Conservation (phyloP, 2,888 invertebrate species). For the Leptopterna dolabrata region DNA sequence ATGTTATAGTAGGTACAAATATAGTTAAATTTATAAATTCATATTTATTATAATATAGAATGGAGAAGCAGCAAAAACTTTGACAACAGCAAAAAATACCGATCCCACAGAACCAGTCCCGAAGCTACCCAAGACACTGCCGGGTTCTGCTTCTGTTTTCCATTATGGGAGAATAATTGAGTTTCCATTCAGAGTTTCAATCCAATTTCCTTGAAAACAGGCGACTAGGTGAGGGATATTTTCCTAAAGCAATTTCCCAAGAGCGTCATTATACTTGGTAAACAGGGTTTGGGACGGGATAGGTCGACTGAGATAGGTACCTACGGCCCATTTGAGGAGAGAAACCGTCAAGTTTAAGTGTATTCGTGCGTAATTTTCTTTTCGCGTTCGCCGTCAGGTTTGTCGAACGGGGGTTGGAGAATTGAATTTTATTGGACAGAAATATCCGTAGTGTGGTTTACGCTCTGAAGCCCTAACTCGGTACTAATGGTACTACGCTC, state of each 20-base stretch:
- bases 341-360: conserved; percentile 23
- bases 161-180: conserved; percentile 53
- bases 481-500: too few species aligned
- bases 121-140: conserved; percentile 25
- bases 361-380: conserved; percentile 25
- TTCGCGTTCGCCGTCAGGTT: neutral
- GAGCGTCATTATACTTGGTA: conserved; percentile 50
- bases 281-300: conserved; percentile 41
- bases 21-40: too few species aligned
- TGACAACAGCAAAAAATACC: neutral
- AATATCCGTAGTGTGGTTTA: too few species aligned
- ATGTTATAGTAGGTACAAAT: too few species aligned
- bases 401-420: neutral
- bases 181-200: conserved; percentile 51
- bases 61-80: too few species aligned
- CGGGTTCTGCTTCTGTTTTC: conserved; percentile 52
- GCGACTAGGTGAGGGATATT: conserved; percentile 45
- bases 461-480: too few species aligned
- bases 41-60: too few species aligned
- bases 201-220: conserved; percentile 50
- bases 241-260: conserved; percentile 50
- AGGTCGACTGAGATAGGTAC: conserved; percentile 27
- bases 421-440: neutral
- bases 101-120: neutral
- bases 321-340: conserved; percentile 10